Conservation (phyloP, 2,113 vertebrate genomes). For the Caranx melampygus region DNA sequence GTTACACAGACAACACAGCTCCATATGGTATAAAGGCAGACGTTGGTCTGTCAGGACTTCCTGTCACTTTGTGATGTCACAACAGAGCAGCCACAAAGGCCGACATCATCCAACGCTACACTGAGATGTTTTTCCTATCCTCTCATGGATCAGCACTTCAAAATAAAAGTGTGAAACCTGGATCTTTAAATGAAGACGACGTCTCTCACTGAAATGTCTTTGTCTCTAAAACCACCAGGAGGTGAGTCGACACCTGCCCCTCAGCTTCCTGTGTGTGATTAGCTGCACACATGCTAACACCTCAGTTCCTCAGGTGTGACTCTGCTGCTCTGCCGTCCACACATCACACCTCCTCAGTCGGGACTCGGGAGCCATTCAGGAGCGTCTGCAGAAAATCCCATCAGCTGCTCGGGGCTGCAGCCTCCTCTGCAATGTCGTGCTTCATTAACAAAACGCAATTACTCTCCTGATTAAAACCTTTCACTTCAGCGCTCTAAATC, state of each 20-base stretch:
- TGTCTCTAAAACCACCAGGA: not conserved
- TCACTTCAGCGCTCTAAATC: conserved; percentile 47
- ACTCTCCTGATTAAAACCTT: conserved; percentile 69
- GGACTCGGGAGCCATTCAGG: conserved; percentile 43
- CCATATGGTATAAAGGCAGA: no score
- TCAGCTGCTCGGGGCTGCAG: conserved; percentile 35
- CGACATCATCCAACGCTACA: no score
- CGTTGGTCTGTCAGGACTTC: no score
- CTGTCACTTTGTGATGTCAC: no score
- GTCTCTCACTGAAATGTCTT: no score
- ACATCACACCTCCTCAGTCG: conserved; percentile 43
- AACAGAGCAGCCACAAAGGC: no score
- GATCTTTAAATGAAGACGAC: no score
- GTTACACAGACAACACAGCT: not conserved
- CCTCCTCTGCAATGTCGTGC: conserved; percentile 50
- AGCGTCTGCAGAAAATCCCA: conserved; percentile 58
- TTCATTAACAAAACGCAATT: conserved; percentile 69
- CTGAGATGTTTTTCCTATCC: no score
- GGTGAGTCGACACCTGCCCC: not conserved
- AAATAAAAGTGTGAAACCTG: no score
- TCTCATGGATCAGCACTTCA: no score
- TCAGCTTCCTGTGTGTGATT: not conserved
- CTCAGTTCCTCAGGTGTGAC: not conserved
- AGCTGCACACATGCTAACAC: not conserved
- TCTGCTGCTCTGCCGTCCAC: conserved; percentile 61